A percentile compares a stretch with the other conserved stretches of the same genome.
Evolutionary conservation across 2,888 invertebrate genomes (phyloP).

Genomic region (Athetis lepigone): DNA sequence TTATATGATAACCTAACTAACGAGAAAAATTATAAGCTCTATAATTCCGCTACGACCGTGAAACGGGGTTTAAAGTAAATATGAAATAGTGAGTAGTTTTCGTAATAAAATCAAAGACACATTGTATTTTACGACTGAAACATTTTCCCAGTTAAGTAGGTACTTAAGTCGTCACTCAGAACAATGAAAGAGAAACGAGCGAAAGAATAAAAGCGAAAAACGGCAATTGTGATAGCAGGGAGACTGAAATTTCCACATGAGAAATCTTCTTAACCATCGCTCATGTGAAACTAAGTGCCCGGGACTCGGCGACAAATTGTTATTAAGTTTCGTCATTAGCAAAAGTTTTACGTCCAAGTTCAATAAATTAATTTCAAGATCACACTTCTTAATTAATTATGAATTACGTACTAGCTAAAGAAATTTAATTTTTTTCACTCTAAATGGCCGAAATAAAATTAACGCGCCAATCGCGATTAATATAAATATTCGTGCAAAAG

Average conservation of each 20-base stretch:
- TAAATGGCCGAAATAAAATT: too few relatives aligned
- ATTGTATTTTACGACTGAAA: not conserved
- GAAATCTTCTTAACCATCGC: slow-evolving; percentile 19
- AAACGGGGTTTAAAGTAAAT: too few relatives aligned
- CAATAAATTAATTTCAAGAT: slow-evolving; percentile 22
- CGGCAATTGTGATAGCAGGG: slow-evolving; percentile 24
- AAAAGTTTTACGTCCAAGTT: slow-evolving; percentile 21
- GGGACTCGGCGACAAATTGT: slow-evolving; percentile 7
- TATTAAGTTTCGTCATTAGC: slow-evolving; percentile 47
- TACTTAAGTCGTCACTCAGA: not conserved
- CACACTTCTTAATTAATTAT: slow-evolving; percentile 5
- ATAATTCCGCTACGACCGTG: too few relatives aligned
- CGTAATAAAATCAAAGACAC: too few relatives aligned
- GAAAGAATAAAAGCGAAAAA: slow-evolving; percentile 22
- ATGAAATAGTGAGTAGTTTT: not conserved
- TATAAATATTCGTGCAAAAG: too few relatives aligned
- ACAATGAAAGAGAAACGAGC: slow-evolving; percentile 22
- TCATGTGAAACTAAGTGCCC: slow-evolving; percentile 47
- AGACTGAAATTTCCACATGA: slow-evolving; percentile 44
- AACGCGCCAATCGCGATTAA: not conserved
- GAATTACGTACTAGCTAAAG: not conserved
- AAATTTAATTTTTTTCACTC: not conserved
- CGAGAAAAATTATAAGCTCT: too few relatives aligned
- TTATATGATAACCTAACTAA: too few relatives aligned
- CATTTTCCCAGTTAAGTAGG: not conserved